A percentile compares a stretch with the other conserved stretches of the same genome.
phyloP scores from a whole-genome alignment of 2,113 vertebrate genomes.

The Callocephalon fimbriatum region DNA sequence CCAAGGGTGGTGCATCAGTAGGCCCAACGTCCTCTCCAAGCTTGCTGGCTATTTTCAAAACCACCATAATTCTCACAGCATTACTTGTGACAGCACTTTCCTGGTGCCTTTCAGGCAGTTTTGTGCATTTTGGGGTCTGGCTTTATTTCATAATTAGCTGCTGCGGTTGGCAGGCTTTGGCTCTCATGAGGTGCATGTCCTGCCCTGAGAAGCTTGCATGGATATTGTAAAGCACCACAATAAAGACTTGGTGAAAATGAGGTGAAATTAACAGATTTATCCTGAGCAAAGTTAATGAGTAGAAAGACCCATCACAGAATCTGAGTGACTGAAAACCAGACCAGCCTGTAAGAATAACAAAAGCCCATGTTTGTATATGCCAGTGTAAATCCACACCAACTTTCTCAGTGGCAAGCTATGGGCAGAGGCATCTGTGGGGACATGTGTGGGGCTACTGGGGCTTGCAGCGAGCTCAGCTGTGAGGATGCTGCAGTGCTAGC shows the following conservation, averaged over 20 bases:
- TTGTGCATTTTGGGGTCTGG: not conserved
- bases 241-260: not conserved
- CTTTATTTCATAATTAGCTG: not conserved
- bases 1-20: not conserved
- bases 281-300: not conserved
- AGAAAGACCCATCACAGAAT: not conserved
- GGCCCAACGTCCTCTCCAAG: not conserved
- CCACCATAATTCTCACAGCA: not conserved
- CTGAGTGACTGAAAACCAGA: not conserved
- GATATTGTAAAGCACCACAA: not conserved
- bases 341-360: not conserved
- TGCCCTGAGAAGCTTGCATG: not conserved
- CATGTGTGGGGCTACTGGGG: not conserved
- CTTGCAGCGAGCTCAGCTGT: slow-evolving; percentile 12
- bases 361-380: not conserved
- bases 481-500: not conserved
- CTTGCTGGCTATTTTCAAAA: not conserved
- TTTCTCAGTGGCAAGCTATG: fast-evolving
- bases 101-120: not conserved
- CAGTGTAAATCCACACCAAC: not conserved
- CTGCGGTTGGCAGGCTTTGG: not conserved
- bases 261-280: not conserved
- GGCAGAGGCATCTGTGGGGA: not conserved
- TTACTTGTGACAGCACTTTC: not conserved
- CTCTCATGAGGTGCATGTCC: fast-evolving